phyloP scores from a whole-genome alignment of 2,888 invertebrate species.

The Latheticus oryzae region DNA sequence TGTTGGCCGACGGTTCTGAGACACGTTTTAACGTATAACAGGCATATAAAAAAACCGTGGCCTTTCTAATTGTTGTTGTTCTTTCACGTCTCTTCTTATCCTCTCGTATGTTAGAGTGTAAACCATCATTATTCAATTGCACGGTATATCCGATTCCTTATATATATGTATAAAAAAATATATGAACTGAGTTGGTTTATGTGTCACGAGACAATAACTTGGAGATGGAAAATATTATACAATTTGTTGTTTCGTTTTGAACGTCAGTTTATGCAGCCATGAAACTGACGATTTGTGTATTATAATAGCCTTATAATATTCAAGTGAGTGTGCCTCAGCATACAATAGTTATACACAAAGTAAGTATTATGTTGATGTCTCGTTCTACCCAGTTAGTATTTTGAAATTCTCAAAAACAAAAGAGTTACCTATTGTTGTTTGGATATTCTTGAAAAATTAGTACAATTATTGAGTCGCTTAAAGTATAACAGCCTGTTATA shows the following conservation, averaged over 20 bases:
- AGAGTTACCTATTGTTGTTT: conserved; percentile 37
- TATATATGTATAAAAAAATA: conserved; percentile 33
- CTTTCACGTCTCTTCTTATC: conserved; percentile 50
- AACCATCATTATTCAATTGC: conserved; percentile 30
- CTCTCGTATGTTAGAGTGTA: conserved; percentile 39
- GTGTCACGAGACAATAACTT: conserved; percentile 41
- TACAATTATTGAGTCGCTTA: conserved; percentile 42
- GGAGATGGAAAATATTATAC: conserved; percentile 3
- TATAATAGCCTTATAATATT: conserved; percentile 35
- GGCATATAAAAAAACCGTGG: conserved; percentile 52
- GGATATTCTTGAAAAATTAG: conserved; percentile 23
- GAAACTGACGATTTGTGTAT: conserved; percentile 32
- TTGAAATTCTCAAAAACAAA: conserved; percentile 14
- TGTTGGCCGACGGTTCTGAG: conserved; percentile 97
- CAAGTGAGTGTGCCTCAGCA: conserved; percentile 43
- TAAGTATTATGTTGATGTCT: conserved; percentile 40
- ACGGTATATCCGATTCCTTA: conserved; percentile 36
- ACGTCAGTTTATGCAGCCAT: conserved; percentile 38
- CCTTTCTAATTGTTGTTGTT: conserved; percentile 55
- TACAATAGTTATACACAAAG: conserved; percentile 39
- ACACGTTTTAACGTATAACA: conserved; percentile 81
- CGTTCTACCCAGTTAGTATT: conserved; percentile 35
- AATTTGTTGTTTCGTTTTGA: conserved; percentile 13
- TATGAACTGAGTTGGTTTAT: conserved; percentile 26
- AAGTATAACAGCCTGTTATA: conserved; percentile 36